Percentiles rank a stretch among this genome's conserved stretches.
Conservation (phyloP, 2,113 vertebrate species). For the Zingel zingel region DNA sequence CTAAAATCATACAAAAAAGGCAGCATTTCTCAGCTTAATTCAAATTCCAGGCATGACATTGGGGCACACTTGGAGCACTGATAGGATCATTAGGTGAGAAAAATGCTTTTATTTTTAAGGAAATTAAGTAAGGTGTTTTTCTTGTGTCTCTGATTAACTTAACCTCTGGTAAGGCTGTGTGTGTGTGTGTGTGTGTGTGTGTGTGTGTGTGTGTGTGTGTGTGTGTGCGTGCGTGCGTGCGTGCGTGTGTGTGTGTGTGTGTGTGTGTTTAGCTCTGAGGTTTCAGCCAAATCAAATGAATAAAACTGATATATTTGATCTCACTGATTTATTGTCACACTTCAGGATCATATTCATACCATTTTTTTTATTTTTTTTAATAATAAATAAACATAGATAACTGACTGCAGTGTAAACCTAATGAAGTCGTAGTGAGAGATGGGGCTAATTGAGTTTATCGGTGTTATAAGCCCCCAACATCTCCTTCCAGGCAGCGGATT, state of each 20-base stretch:
- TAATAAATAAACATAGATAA: neutral
- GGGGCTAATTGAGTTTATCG: slow-evolving; percentile 5
- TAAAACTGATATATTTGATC: neutral
- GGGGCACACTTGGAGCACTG: neutral
- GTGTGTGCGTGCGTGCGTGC: too few species aligned
- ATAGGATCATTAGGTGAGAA: too few species aligned
- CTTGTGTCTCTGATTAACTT: neutral
- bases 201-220: slow-evolving; percentile 26
- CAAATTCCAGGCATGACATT: neutral
- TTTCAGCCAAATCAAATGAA: neutral
- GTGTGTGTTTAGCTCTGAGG: neutral
- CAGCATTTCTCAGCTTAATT: neutral
- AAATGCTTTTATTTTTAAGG: slow-evolving; percentile 41
- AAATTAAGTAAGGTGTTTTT: neutral
- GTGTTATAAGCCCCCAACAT: too few species aligned
- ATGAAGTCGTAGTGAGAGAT: neutral
- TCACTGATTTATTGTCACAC: neutral
- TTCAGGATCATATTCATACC: neutral
- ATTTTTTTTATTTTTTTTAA: too few species aligned
- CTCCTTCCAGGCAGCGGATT: too few species aligned
- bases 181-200: neutral
- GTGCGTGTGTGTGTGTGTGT: neutral
- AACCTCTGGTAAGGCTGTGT: neutral
- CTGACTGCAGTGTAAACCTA: neutral
- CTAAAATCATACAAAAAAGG: neutral